Conservation (phyloP, 2,888 invertebrate genomes). For the Horisme vitalbata region DNA sequence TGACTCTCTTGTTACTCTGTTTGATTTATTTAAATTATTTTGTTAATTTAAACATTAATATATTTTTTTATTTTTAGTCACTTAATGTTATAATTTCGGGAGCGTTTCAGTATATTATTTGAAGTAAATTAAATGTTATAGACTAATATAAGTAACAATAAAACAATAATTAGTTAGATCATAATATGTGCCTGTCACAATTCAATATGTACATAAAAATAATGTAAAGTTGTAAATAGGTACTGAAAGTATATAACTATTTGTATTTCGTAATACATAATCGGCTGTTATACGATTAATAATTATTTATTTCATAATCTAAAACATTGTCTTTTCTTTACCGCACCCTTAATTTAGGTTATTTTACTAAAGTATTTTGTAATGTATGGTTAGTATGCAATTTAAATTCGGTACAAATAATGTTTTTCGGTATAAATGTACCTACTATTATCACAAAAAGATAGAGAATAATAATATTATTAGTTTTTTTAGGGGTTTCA, state of each 20-base stretch:
- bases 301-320: constrained; percentile 47
- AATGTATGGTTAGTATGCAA: no score
- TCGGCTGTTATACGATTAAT: constrained; percentile 41
- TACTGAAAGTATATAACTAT: constrained; percentile 37
- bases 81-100: not conserved
- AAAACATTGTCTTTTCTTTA: constrained; percentile 31
- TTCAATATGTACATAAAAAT: constrained; percentile 20
- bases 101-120: not conserved
- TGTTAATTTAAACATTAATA: no score
- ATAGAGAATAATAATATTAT: no score
- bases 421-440: no score
- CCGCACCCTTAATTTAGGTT: no score
- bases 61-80: no score
- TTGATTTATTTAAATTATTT: no score
- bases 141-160: constrained; percentile 11
- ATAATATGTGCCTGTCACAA: constrained; percentile 34
- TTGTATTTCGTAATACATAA: constrained; percentile 39
- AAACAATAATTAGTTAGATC: constrained; percentile 11
- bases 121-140: not conserved
- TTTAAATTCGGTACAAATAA: no score
- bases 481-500: no score
- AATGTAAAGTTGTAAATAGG: constrained; percentile 43
- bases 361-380: no score
- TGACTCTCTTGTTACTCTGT: no score
- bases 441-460: no score